Base-by-base conservation (phyloP, 2,888 invertebrate genomes). In the Trichopria drosophilae region DNA sequence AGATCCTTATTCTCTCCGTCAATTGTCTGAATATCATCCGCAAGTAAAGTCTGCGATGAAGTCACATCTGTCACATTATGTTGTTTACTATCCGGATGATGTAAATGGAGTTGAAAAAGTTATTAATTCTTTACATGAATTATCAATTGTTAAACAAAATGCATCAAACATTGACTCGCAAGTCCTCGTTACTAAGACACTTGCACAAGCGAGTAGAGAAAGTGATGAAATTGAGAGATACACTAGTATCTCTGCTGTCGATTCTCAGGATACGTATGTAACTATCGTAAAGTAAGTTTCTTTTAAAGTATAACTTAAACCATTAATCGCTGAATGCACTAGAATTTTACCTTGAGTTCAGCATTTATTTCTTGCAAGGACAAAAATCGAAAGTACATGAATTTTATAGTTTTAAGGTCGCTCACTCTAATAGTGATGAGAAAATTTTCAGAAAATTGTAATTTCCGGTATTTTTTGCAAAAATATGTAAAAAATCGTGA, bases 201-300 rank as follows among this genome's bases (percentile, higher is more conserved):
- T 48, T n/a, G 19, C 34, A 3, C 37, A 28, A 41, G 40, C 10
- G 44, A 42, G 20, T 45, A 35, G 36, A 42, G 57, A 53, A 49
- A 54, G 47, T 39, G 77, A 75, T 57, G 62, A 67, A 50, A 67
- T 71, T 55, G 78, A 78, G 55, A 77, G 75, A 46, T 79, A 82
- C 45, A 80, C 84, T 5, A 84, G 83, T 53, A 78, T 87, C 24
- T 83, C 84, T 31, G 83, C 81, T 39, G 80, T 84, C 55, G 88
- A 88, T 74, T 77, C 79, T 48, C 72, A 79, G 61, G 87, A 87
- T 66, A 79, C 82, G 32, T 87, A 87, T 75, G 81, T 84, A 32
- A 83, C 86, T 7, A 76, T 85, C 46, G 81, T 85, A 57, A 84
- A 82, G 87, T 87, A 71, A 78, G 82, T 75, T 52, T 50, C 31